Percentiles rank a stretch among this genome's conserved stretches.
Evolutionary conservation across 2,888 invertebrate genomes (phyloP).

Genomic region (Synergus itoensis): DNA sequence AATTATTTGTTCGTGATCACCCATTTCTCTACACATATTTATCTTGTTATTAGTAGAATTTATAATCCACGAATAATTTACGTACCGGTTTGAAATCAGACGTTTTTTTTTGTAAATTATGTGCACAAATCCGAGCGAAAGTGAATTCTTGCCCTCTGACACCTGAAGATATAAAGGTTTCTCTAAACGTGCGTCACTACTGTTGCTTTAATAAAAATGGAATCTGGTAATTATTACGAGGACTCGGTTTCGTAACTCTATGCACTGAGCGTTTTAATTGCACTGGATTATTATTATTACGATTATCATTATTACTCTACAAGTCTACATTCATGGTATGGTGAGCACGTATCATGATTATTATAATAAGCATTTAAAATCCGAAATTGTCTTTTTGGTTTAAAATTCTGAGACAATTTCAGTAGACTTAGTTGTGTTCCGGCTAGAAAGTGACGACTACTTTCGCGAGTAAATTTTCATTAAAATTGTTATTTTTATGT

Average conservation of each 20-base stretch:
- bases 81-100: not conserved
- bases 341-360: conserved; percentile 3
- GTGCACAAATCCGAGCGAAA: conserved; percentile 11
- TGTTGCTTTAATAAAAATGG: not conserved
- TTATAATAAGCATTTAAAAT: not conserved
- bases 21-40: conserved; percentile 25
- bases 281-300: not conserved
- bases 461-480: conserved; percentile 36
- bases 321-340: not conserved
- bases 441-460: conserved; percentile 49
- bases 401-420: conserved; percentile 13
- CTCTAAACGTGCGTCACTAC: conserved; percentile 4
- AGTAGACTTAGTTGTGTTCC: conserved; percentile 5
- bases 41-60: conserved; percentile 24
- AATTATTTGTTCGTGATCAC: not conserved
- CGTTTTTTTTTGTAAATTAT: conserved; percentile 5
- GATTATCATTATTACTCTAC: not conserved
- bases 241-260: conserved; percentile 6
- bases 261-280: conserved; percentile 9
- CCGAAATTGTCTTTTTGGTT: conserved; percentile 11
- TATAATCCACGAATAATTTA: conserved; percentile 29
- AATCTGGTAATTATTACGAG: not conserved
- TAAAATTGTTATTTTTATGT: conserved; percentile 8
- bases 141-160: conserved; percentile 11
- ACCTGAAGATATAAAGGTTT: not conserved